Conservation (phyloP, 2,113 vertebrate species). For the Falco punctatus region DNA sequence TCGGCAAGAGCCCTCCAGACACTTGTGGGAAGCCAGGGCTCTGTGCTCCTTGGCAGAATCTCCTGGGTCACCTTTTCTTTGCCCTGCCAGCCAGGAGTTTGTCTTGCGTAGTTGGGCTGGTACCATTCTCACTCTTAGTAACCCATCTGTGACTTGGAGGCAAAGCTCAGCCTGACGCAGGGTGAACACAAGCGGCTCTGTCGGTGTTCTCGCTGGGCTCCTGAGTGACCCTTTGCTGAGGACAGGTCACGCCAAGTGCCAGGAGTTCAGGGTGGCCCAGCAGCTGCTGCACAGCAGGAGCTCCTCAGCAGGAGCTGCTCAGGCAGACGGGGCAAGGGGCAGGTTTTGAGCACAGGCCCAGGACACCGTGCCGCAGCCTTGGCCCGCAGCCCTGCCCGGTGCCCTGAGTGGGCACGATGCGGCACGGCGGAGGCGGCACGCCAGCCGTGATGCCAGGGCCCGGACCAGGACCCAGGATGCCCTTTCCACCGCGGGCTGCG, state of each 20-base stretch:
- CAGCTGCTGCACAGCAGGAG: background rate
- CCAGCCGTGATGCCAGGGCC: accelerated
- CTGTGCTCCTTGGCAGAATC: background rate
- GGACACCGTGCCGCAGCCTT: accelerated
- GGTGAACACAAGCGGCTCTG: background rate
- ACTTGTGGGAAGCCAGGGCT: background rate
- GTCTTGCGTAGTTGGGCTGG: background rate
- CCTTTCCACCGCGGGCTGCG: too few relatives aligned
- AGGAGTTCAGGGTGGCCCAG: accelerated
- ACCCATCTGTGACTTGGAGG: background rate
- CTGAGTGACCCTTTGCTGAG: accelerated
- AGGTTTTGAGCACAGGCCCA: accelerated
- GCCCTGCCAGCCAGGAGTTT: background rate
- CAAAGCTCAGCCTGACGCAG: background rate
- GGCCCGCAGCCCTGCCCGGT: too few relatives aligned
- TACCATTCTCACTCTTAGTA: background rate
- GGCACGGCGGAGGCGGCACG: accelerated
- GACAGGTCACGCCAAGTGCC: accelerated
- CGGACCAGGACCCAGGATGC: too few relatives aligned
- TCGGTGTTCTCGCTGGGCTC: background rate
- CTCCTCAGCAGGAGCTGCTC: background rate
- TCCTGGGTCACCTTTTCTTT: background rate
- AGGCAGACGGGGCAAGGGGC: accelerated
- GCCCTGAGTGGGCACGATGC: too few relatives aligned
- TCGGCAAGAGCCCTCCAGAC: background rate